These are phyloP conservation scores for Butastur rufipennis DNA, from an alignment of 2,113 vertebrate genomes.

Conservation along the genomic window DNA sequence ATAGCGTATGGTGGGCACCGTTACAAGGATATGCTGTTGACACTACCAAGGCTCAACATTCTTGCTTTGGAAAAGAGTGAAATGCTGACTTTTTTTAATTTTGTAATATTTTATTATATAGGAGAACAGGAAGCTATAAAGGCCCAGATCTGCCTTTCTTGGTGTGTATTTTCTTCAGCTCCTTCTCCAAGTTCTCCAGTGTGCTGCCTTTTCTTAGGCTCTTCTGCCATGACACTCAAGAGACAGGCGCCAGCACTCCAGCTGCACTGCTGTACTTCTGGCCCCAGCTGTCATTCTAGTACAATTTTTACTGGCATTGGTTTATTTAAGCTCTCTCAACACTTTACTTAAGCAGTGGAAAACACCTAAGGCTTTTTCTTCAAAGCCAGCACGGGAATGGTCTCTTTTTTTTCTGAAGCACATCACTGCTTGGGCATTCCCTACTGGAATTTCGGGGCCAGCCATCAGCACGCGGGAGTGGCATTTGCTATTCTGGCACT, in stretches of 20 bases:
- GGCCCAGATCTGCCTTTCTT: neutral
- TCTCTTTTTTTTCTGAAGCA: neutral
- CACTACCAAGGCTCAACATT: neutral
- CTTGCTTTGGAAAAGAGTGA: neutral
- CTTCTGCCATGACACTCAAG: neutral
- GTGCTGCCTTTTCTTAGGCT: neutral
- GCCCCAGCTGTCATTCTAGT: neutral
- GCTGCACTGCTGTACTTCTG: neutral
- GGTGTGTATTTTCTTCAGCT: neutral
- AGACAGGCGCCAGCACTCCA: neutral
- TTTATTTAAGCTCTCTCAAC: neutral
- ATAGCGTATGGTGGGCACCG: neutral
- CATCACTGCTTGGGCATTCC: neutral
- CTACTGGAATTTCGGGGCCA: neutral
- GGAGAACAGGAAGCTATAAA: neutral
- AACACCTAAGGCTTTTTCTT: neutral
- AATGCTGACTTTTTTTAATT: neutral
- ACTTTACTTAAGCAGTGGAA: neutral
- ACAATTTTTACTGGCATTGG: neutral
- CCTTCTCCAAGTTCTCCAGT: neutral
- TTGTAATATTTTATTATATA: neutral
- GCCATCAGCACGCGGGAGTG: neutral
- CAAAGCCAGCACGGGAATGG: neutral
- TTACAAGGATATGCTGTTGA: constrained; percentile 13
- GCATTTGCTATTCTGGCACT: neutral